A percentile compares a stretch with the other conserved stretches of the same genome.
These are phyloP conservation scores for Nannospalax galili DNA, from an alignment of 2,113 vertebrate genomes.

Conservation along the genomic window DNA sequence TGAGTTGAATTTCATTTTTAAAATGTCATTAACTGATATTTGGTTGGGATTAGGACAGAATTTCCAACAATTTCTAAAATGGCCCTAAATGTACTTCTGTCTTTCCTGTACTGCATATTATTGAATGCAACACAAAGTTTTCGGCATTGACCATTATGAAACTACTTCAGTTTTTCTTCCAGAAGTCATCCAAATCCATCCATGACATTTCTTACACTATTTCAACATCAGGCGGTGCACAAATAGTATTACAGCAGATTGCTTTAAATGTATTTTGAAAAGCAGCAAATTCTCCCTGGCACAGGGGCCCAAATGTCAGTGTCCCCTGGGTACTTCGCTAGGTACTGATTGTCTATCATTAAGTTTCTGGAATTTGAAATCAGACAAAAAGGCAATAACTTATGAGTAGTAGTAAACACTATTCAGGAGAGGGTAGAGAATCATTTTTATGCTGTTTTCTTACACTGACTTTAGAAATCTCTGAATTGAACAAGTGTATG, in stretches of 20 bases:
- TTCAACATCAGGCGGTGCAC: background rate
- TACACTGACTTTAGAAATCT: constrained; percentile 29
- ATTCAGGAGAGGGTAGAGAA: background rate
- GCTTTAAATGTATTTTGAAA: constrained; percentile 27
- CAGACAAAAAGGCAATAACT: background rate
- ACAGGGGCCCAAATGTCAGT: background rate
- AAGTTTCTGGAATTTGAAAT: background rate
- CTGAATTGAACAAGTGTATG: background rate
- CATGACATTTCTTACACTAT: background rate
- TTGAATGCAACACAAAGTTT: background rate
- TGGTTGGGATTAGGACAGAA: background rate
- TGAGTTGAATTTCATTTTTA: background rate
- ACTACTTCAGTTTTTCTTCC: background rate
- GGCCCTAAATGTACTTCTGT: background rate
- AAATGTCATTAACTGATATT: background rate
- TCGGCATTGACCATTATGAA: background rate
- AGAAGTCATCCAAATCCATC: background rate
- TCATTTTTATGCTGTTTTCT: constrained; percentile 1
- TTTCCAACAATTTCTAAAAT: background rate
- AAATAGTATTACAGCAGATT: background rate
- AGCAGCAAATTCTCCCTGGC: background rate
- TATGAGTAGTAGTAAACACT: constrained; percentile 73
- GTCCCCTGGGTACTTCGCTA: background rate
- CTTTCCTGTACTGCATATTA: background rate
- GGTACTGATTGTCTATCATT: constrained; percentile 11